Evolutionary conservation across 2,113 vertebrate species (phyloP).

Genomic region (Thalassoma bifasciatum): DNA sequence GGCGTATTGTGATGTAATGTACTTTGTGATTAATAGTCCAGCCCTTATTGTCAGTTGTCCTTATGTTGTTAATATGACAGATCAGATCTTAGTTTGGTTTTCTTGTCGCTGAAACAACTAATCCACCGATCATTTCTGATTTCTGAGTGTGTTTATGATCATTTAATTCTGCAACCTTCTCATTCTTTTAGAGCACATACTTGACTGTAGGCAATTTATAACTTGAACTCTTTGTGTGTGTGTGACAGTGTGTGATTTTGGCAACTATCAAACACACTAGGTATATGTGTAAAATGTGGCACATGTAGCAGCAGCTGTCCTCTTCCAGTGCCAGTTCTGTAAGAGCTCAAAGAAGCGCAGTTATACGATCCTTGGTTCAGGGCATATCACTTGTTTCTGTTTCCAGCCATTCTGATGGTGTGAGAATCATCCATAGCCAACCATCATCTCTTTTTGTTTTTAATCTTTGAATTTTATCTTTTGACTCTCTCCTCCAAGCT

Average conservation of each 20-base stretch:
- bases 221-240: slow-evolving; percentile 7
- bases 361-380: background rate
- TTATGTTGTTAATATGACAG: too few relatives aligned
- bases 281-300: slow-evolving; percentile 50
- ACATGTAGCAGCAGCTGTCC: slow-evolving; percentile 52
- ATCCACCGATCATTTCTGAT: too few relatives aligned
- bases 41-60: too few relatives aligned
- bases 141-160: slow-evolving; percentile 4
- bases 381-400: slow-evolving; percentile 26
- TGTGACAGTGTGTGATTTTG: slow-evolving; percentile 19
- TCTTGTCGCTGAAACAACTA: too few relatives aligned
- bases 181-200: slow-evolving; percentile 1
- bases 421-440: slow-evolving; percentile 26
- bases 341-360: slow-evolving; percentile 22
- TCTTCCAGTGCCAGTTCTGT: slow-evolving; percentile 50
- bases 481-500: slow-evolving; percentile 32
- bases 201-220: background rate
- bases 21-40: too few relatives aligned
- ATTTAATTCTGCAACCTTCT: background rate
- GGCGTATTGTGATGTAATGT: too few relatives aligned
- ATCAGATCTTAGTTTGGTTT: too few relatives aligned
- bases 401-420: slow-evolving; percentile 10
- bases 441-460: slow-evolving; percentile 19
- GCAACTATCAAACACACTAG: slow-evolving; percentile 26
- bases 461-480: slow-evolving; percentile 23